Evolutionary conservation across 2,888 invertebrate genomes (phyloP), one percentile per base, ranked within the genome.

Genomic region (Pyrgus malvae): DNA sequence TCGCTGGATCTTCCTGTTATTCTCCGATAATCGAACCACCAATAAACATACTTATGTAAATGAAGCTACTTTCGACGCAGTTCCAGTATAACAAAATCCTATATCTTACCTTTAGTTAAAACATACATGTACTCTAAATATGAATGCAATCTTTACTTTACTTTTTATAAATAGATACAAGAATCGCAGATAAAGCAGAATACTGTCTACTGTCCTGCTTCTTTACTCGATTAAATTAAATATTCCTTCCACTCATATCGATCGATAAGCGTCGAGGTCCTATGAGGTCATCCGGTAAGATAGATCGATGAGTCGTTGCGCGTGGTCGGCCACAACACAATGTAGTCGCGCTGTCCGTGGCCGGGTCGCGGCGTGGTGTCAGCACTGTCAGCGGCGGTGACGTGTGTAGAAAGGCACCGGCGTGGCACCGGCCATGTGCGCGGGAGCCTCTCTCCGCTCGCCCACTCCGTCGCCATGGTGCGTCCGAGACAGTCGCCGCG

Each of bases 401-500:
- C 70, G 72, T 67, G 69, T 66, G 63, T 62, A 61, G 67, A 62
- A 62, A 62, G 63, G 63, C 45, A 55, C 46, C 62, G 59, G 61
- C 65, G 63, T 65, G 69, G 68, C 67, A 64, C 56, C 42, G 17
- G 41, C 44, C 46, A 54, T 54, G 54, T 54, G 63, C 58, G 55
- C 56, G 62, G 63, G 65, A 61, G 66, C 62, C 49, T 59, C 65
- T 64, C 65, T 60, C 61, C 80, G 55, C 59, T 70, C 81, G 70
- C 72, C 78, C 90, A 90, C 86, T 88, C 83, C 75, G 78, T 71
- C 74, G 76, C 72, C 77, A 90, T 90, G 90, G 87, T 85, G 76
- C 89, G 89, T 63, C 83, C 89, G 68, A 87, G 79, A 78, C 90
- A 85, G 85, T 84, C 89, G 84, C 74, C 87, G 66, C 87, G 91